A percentile compares a stretch with the other conserved stretches of the same genome.
These are phyloP conservation scores for Parapristionchus giblindavisi DNA, from an alignment of 2,888 invertebrate genomes.

Conservation along the genomic window DNA sequence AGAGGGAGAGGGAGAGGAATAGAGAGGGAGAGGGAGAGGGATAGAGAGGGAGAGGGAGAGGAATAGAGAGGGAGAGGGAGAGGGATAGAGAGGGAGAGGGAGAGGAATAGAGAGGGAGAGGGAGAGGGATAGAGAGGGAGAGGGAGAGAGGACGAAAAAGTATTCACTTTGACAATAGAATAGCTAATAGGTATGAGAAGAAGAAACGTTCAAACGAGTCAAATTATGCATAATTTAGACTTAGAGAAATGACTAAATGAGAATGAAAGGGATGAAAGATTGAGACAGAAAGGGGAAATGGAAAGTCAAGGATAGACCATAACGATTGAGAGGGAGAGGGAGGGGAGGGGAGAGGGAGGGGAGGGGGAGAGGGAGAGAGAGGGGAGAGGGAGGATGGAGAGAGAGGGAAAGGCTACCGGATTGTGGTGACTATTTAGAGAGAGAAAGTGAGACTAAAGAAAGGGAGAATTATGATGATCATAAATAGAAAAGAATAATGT, in stretches of 20 bases:
- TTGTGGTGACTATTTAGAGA: too few species aligned
- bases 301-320: not conserved
- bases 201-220: not conserved
- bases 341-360: conserved; percentile 2
- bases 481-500: too few species aligned
- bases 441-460: too few species aligned
- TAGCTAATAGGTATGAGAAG: too few species aligned
- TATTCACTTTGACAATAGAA: not conserved
- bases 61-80: not conserved
- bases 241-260: not conserved
- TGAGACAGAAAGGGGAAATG: not conserved
- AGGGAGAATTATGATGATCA: too few species aligned
- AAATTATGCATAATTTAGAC: not conserved
- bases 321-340: not conserved
- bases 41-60: not conserved
- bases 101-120: not conserved
- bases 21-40: conserved; percentile 11
- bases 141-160: not conserved
- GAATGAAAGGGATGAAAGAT: conserved; percentile 5
- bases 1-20: conserved; percentile 5
- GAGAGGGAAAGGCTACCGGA: too few species aligned
- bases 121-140: conserved; percentile 13
- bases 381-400: too few species aligned
- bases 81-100: not conserved
- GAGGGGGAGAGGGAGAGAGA: not conserved